These are phyloP conservation scores for Hybognathus amarus DNA, from an alignment of 2,797 vertebrate species.

Conservation along the genomic window DNA sequence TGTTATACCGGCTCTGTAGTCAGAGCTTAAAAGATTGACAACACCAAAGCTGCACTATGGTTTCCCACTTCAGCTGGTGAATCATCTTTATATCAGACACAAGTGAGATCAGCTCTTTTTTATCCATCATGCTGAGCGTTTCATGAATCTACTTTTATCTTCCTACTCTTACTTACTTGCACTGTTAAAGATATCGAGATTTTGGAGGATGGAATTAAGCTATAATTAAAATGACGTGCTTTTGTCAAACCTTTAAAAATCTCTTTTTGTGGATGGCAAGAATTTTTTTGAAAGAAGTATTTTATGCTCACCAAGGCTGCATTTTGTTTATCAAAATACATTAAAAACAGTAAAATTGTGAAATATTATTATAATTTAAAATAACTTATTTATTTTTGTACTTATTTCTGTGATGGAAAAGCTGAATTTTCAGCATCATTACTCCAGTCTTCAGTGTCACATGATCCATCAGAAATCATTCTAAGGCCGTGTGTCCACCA, in stretches of 20 bases:
- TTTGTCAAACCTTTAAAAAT: slow-evolving; percentile 13
- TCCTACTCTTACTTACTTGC: slow-evolving; percentile 10
- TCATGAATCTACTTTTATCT: slow-evolving; percentile 37
- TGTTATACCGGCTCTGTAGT: slow-evolving; percentile 2
- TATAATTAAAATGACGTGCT: background rate
- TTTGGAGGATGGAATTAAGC: slow-evolving; percentile 10
- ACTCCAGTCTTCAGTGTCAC: background rate
- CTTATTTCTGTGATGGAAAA: background rate
- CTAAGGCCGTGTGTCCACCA: too few relatives aligned
- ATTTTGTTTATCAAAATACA: background rate
- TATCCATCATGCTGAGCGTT: slow-evolving; percentile 20
- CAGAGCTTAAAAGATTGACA: slow-evolving; percentile 35
- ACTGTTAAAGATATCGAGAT: slow-evolving; percentile 22
- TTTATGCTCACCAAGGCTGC: background rate
- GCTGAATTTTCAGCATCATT: too few relatives aligned
- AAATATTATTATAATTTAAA: background rate
- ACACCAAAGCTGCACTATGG: slow-evolving; percentile 16
- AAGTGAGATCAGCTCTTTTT: slow-evolving; percentile 36
- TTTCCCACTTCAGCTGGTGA: slow-evolving; percentile 22
- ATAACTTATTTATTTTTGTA: background rate
- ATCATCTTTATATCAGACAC: slow-evolving; percentile 35
- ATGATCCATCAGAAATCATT: background rate
- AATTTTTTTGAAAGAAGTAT: background rate
- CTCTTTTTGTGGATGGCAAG: background rate
- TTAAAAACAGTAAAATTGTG: background rate